Evolutionary conservation across 2,113 vertebrate genomes (phyloP), one percentile per base, ranked within the genome.

Genomic region (Ammodytes marinus): DNA sequence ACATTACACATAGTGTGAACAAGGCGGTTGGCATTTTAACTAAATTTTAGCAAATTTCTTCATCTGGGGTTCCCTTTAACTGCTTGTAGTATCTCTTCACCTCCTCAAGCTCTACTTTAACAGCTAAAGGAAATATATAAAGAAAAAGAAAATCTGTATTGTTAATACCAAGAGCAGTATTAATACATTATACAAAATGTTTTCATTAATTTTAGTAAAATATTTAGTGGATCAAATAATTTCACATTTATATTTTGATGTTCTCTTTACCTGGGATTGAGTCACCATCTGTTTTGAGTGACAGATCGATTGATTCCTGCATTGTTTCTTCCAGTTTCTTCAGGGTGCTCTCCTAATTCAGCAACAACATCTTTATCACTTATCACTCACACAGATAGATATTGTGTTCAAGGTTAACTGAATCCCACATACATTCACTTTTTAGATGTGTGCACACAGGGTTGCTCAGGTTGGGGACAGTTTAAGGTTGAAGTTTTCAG

Each of bases 211-310:
- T 40, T 52, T 1, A 58, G 4, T 9, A n/a, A 40, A 4, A 40
- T 49, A 49, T 27, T 47, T 4, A 65, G 15, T 19, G 39, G 17
- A 13, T 69, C n/a, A 14, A 8, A 53, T n/a, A 3, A n/a, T 15
- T 17, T 17, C 1, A 58, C 14, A 40, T 5, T 54, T 35, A 17
- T 40, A 11, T 15, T 79, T 55, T n/a, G 1, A 50, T 0, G 3
- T 65, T 40, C 1, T 13, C 8, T 69, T 78, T 73, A 90, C 88
- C 88, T 88, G 83, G 88, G 39, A 90, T 12, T 39, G 68, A 74
- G 43, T 1, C 0, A 4, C 40, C 53, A 46, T 68, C 68, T 6
- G 37, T 77, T 19, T 45, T 42, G 10, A 90, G 72, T 39, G 88
- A 82, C 35, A 74, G 59, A 7, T 86, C 54, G 12, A 71, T 68